Evolutionary conservation across 2,113 vertebrate species (phyloP), one percentile per base, ranked within the genome.

Genomic region (Nibea coibor): DNA sequence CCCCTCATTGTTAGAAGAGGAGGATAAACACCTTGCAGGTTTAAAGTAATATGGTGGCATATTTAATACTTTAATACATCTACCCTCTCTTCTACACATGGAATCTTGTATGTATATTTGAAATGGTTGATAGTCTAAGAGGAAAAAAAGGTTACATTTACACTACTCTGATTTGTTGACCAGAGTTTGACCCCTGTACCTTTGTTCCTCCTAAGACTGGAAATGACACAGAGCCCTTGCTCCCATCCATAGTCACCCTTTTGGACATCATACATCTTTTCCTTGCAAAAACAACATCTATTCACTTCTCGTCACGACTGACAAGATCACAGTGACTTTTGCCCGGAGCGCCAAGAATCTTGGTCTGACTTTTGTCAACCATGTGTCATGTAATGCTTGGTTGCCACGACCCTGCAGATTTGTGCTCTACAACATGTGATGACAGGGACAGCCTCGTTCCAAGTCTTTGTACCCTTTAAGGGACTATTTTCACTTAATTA

Each of bases 301-400:
- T 61, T 78, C 45, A 66, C 7, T 39, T 39, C 35, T 9, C 7
- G 35, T 72, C 66, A 35, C 63, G 3, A 10, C 71, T 68, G 77
- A 82, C 58, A 65, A 79, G 58, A 80, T 90, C 79, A 61, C 64
- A 80, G 69, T 74, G 69, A 74, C 75, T 82, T 64, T 17, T 50
- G 82, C 85, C 66, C 1, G 0, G 12, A 72, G 73, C 56, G 2
- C 26, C 16, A 2, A 39, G 39, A 50, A 53, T 68, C 10, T 69
- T 28, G 66, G 75, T 80, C 75, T 66, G 59, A 81, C 72, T 85
- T 71, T 54, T 71, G 62, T 73, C 67, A 65, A 59, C 71, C 14
- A 19, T 47, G 39, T 79, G 75, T 73, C 79, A 77, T 5, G 67
- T 62, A 24, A 80, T 68, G 62, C 56, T 68, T 59, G 45, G 67